Evolutionary conservation across 2,797 vertebrate genomes (phyloP).

Genomic region (Rousettus madagascariensis): DNA sequence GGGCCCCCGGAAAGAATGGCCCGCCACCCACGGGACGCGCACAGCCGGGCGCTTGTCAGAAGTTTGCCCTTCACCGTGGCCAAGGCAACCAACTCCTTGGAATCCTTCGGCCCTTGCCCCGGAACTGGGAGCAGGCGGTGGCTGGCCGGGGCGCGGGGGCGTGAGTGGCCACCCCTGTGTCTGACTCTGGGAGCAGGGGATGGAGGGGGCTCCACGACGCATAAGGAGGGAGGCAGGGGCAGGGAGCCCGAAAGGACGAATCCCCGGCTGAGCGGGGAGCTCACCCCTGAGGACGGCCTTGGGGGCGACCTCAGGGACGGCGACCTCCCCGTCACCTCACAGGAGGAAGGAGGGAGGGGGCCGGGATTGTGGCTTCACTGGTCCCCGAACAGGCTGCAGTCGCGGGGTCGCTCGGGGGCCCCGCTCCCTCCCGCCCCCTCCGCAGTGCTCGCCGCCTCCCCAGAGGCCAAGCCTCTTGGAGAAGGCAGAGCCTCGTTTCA

Average conservation of each 20-base stretch:
- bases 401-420: accelerated
- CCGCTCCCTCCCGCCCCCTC: accelerated
- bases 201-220: accelerated
- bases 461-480: no score
- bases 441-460: background rate
- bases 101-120: no score
- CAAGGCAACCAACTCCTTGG: no score
- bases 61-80: no score
- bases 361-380: no score
- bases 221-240: accelerated
- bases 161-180: accelerated
- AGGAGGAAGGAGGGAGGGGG: accelerated
- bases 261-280: no score
- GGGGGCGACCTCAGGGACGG: background rate
- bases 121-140: background rate
- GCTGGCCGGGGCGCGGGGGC: background rate
- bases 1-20: no score
- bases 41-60: no score
- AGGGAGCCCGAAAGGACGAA: background rate
- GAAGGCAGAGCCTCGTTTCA: background rate
- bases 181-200: background rate
- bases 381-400: no score
- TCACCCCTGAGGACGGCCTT: no score
- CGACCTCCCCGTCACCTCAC: background rate
- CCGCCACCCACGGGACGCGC: no score